A percentile compares a stretch with the other conserved stretches of the same genome.
Evolutionary conservation across 1,140 invertebrate genomes (phyloP).

Genomic region (Metaphire vulgaris): DNA sequence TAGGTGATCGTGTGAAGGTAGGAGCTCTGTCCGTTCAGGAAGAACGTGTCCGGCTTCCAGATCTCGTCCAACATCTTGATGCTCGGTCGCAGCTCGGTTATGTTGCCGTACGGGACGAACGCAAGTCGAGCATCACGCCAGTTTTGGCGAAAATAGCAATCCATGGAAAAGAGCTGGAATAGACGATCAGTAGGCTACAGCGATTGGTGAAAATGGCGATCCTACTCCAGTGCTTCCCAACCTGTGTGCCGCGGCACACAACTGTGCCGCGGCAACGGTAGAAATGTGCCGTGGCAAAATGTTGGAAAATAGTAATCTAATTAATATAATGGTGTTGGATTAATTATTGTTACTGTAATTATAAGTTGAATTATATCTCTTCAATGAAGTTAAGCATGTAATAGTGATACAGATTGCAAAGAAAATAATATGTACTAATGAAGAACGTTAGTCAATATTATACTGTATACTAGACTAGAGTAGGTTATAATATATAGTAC

Average conservation of each 20-base stretch:
- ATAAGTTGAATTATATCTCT: not conserved
- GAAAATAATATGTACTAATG: too few relatives aligned
- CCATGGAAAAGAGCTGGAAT: constrained; percentile 84
- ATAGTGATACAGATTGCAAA: too few relatives aligned
- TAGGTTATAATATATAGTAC: not conserved
- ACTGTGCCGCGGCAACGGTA: too few relatives aligned
- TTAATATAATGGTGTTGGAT: not conserved
- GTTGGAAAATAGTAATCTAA: not conserved
- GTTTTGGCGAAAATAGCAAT: constrained; percentile 80
- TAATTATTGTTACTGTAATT: not conserved
- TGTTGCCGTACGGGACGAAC: constrained; percentile 39
- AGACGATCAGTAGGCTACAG: constrained; percentile 1
- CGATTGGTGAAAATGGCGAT: not conserved
- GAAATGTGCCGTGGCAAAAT: too few relatives aligned
- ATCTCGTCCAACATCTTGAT: constrained; percentile 59
- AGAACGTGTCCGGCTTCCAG: constrained; percentile 91
- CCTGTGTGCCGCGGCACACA: not conserved
- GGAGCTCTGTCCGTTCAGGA: constrained; percentile 85
- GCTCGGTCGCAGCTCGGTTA: constrained; percentile 48
- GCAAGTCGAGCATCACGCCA: constrained; percentile 57
- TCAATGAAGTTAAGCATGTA: too few relatives aligned
- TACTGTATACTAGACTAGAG: not conserved
- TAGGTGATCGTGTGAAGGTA: constrained; percentile 91
- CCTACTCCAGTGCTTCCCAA: not conserved
- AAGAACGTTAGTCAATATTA: not conserved